Evolutionary conservation across 2,797 vertebrate genomes (phyloP).

Genomic region (Novumbra hubbsi): DNA sequence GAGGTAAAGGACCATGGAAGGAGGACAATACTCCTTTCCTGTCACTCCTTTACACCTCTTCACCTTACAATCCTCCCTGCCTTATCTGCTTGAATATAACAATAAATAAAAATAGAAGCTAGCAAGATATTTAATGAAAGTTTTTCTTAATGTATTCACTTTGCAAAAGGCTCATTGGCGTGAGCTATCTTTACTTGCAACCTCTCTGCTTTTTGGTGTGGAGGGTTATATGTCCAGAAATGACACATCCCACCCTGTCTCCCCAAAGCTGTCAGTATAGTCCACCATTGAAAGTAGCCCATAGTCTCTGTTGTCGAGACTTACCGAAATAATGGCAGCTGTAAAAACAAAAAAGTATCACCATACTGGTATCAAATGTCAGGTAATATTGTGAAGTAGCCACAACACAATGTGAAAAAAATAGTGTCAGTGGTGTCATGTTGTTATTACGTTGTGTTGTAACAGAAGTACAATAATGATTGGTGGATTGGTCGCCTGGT

Average conservation of each 20-base stretch:
- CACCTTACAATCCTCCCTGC: neutral
- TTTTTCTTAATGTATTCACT: no score
- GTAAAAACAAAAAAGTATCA: neutral
- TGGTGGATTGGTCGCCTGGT: constrained; percentile 97
- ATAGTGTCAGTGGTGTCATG: neutral
- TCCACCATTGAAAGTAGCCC: no score
- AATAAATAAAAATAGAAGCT: no score
- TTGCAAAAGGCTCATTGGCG: no score
- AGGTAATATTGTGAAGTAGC: neutral
- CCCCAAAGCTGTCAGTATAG: no score
- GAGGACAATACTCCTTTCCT: neutral
- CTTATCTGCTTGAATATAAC: no score
- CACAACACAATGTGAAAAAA: neutral
- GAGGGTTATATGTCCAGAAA: no score
- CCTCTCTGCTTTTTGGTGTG: no score
- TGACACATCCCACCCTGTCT: no score
- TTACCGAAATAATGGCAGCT: neutral
- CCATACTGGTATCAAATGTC: constrained; percentile 8
- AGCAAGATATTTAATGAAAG: no score
- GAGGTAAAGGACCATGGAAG: constrained; percentile 77
- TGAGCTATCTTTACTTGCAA: no score
- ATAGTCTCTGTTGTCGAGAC: no score
- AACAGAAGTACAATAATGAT: constrained; percentile 94
- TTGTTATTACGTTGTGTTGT: constrained; percentile 32
- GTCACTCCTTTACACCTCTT: neutral